Evolutionary conservation across 2,113 vertebrate genomes (phyloP).

Genomic region (Limnothrissa miodon): DNA sequence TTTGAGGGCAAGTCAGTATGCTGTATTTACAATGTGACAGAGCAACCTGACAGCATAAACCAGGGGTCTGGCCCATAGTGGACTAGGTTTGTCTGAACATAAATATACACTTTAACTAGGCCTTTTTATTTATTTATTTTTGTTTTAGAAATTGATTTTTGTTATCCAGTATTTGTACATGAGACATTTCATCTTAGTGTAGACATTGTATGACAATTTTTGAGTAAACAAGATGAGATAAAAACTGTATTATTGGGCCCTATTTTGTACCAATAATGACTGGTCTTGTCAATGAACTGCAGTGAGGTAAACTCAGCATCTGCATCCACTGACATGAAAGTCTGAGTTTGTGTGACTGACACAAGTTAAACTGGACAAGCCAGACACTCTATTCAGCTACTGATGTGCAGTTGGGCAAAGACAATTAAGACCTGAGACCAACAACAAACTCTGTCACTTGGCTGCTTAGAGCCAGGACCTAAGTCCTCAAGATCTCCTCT

Average conservation of each 20-base stretch:
- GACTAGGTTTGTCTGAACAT: neutral
- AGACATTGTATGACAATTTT: neutral
- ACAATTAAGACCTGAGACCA: slow-evolving; percentile 55
- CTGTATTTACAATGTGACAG: neutral
- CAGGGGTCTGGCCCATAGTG: neutral
- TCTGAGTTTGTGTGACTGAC: slow-evolving; percentile 56
- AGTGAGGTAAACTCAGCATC: neutral
- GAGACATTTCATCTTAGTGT: neutral
- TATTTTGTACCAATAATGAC: no score
- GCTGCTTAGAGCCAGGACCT: slow-evolving; percentile 64
- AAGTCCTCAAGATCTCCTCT: slow-evolving; percentile 47
- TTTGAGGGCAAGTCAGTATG: neutral
- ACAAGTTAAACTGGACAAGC: slow-evolving; percentile 63
- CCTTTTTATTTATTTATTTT: neutral
- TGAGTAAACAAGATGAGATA: neutral
- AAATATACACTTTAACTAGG: neutral
- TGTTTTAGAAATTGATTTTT: no score
- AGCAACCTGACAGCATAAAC: neutral
- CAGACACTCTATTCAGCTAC: slow-evolving; percentile 70
- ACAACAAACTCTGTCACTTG: slow-evolving; percentile 46
- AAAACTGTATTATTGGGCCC: neutral
- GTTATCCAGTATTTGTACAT: no score
- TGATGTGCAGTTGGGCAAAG: slow-evolving; percentile 65
- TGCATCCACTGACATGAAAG: slow-evolving; percentile 45
- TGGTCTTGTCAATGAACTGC: no score